Evolutionary conservation across 2,888 invertebrate species (phyloP).

Genomic region (Pseudanteris insignis): DNA sequence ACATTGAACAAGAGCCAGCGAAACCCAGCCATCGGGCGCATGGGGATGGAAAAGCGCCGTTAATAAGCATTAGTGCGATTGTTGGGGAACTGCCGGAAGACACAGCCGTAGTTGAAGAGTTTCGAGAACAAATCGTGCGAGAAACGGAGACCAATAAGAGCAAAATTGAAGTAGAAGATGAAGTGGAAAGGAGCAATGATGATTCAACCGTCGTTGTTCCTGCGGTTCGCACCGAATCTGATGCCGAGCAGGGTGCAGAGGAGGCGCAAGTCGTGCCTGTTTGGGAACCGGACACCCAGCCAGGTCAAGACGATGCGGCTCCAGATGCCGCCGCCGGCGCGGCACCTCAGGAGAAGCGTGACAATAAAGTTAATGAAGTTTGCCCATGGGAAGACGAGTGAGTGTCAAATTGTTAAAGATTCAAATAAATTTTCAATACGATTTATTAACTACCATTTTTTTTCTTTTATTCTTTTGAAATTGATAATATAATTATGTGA

Average conservation of each 20-base stretch:
- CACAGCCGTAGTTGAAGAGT: conserved; percentile 31
- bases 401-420: too few relatives aligned
- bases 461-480: too few relatives aligned
- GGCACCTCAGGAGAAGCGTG: conserved; percentile 60
- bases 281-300: conserved; percentile 64
- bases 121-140: conserved; percentile 9
- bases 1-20: conserved; percentile 19
- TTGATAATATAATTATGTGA: too few relatives aligned
- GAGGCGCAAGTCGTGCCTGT: conserved; percentile 66
- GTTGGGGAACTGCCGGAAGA: conserved; percentile 69
- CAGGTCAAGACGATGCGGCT: conserved; percentile 49
- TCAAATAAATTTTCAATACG: too few relatives aligned
- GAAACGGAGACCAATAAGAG: conserved; percentile 27
- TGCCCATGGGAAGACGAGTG: conserved; percentile 97
- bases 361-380: conserved; percentile 79
- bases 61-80: conserved; percentile 79
- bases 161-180: conserved; percentile 18
- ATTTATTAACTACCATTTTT: too few relatives aligned
- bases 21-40: conserved; percentile 48
- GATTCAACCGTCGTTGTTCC: conserved; percentile 70
- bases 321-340: conserved; percentile 43
- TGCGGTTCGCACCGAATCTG: conserved; percentile 53
- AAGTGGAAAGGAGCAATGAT: conserved; percentile 48
- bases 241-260: conserved; percentile 75
- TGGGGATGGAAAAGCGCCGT: conserved; percentile 68